A percentile compares a stretch with the other conserved stretches of the same genome.
Conservation (phyloP, 2,797 vertebrate species). For the Danio aesculapii region DNA sequence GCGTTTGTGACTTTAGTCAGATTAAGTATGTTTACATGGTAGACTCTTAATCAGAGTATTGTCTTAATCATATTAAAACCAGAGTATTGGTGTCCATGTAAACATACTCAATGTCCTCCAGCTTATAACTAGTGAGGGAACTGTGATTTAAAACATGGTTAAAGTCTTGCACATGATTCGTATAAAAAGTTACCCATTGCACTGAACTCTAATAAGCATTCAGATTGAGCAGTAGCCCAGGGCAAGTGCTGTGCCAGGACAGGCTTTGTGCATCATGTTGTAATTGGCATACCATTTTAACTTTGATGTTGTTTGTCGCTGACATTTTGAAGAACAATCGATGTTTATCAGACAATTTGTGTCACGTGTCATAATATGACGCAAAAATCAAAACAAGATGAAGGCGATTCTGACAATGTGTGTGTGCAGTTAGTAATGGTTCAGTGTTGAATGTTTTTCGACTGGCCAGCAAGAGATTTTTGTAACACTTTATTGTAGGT, state of each 20-base stretch:
- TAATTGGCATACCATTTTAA: conserved; percentile 3
- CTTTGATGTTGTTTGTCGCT: conserved; percentile 13
- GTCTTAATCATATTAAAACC: too few relatives aligned
- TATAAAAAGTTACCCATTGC: neutral
- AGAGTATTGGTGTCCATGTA: too few relatives aligned
- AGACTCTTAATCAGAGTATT: too few relatives aligned
- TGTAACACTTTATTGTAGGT: too few relatives aligned
- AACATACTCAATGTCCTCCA: neutral
- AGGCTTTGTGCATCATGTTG: neutral
- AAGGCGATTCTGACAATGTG: neutral
- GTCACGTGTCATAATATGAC: neutral
- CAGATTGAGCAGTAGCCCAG: neutral
- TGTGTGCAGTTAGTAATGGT: neutral
- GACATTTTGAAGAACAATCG: neutral
- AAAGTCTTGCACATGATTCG: neutral
- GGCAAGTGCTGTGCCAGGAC: neutral
- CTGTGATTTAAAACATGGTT: neutral
- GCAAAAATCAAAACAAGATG: neutral
- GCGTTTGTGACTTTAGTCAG: too few relatives aligned
- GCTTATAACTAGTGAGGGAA: neutral
- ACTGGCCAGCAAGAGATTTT: too few relatives aligned
- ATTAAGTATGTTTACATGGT: too few relatives aligned
- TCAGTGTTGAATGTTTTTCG: too few relatives aligned
- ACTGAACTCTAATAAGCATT: neutral
- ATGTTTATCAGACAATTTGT: neutral